A percentile compares a stretch with the other conserved stretches of the same genome.
These are phyloP conservation scores for Zhuqinia jingwanae DNA, from an alignment of 2,888 invertebrate genomes.

Conservation along the genomic window DNA sequence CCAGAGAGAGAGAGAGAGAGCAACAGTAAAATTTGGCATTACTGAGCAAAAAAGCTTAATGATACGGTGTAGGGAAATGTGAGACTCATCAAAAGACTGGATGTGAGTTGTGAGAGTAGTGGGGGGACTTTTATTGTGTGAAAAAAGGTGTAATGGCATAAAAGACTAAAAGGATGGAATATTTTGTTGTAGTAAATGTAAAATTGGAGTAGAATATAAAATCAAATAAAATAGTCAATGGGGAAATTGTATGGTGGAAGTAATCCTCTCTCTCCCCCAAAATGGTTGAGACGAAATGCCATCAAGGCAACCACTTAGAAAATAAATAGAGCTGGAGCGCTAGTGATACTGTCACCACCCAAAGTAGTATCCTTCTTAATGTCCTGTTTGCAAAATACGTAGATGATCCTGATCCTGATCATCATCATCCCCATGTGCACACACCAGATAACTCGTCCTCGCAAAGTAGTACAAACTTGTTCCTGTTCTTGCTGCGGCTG, in stretches of 20 bases:
- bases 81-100: background rate
- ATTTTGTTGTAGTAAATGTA: too few relatives aligned
- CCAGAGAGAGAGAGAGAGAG: too few relatives aligned
- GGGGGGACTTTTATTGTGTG: background rate
- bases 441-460: background rate
- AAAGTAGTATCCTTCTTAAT: constrained; percentile 20
- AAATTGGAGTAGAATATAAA: background rate
- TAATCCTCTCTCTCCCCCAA: too few relatives aligned
- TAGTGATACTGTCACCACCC: background rate
- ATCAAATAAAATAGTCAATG: background rate
- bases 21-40: background rate
- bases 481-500: background rate
- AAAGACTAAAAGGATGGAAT: too few relatives aligned
- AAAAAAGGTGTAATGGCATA: background rate
- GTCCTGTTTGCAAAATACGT: constrained; percentile 19
- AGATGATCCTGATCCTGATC: background rate
- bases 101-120: too few relatives aligned
- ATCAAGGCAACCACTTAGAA: too few relatives aligned
- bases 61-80: background rate
- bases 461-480: background rate
- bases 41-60: background rate
- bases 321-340: background rate
- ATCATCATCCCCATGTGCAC: background rate
- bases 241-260: background rate
- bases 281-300: too few relatives aligned